Conservation (phyloP, 2,888 invertebrate genomes). For the Callyntrura guangdongensis region DNA sequence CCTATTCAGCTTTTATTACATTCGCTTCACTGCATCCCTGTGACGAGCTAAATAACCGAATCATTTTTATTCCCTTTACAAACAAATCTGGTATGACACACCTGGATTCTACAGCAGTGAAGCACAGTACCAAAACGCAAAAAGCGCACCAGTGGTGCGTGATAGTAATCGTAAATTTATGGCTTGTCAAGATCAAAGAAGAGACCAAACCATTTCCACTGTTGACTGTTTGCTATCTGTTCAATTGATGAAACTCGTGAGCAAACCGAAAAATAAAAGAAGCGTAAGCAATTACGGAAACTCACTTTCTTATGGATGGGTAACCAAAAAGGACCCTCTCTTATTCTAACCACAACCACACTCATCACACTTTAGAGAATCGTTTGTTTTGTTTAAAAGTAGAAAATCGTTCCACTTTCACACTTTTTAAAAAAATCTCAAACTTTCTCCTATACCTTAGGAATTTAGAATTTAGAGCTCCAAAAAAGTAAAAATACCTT, state of each 20-base stretch:
- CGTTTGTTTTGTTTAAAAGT: too few species aligned
- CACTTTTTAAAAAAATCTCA: too few species aligned
- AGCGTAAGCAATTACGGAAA: too few species aligned
- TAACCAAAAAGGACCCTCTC: too few species aligned
- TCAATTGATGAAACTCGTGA: background rate
- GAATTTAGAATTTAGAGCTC: too few species aligned
- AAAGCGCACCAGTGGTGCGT: conserved; percentile 19
- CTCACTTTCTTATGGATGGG: too few species aligned
- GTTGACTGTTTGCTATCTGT: background rate
- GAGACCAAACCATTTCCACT: background rate
- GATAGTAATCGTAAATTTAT: conserved; percentile 44
- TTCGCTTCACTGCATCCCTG: background rate
- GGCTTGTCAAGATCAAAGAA: background rate
- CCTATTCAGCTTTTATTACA: background rate
- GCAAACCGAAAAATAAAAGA: too few species aligned
- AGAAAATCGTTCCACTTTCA: too few species aligned
- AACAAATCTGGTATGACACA: background rate
- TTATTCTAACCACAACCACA: too few species aligned
- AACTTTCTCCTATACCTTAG: too few species aligned
- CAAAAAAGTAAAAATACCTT: too few species aligned
- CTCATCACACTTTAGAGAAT: too few species aligned
- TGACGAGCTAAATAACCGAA: background rate
- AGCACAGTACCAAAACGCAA: background rate
- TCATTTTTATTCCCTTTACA: conserved; percentile 2
- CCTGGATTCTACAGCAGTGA: background rate